A percentile compares a stretch with the other conserved stretches of the same genome.
Evolutionary conservation across 23 tunicate genomes (phyloP).

Genomic region (Corella eumyota): DNA sequence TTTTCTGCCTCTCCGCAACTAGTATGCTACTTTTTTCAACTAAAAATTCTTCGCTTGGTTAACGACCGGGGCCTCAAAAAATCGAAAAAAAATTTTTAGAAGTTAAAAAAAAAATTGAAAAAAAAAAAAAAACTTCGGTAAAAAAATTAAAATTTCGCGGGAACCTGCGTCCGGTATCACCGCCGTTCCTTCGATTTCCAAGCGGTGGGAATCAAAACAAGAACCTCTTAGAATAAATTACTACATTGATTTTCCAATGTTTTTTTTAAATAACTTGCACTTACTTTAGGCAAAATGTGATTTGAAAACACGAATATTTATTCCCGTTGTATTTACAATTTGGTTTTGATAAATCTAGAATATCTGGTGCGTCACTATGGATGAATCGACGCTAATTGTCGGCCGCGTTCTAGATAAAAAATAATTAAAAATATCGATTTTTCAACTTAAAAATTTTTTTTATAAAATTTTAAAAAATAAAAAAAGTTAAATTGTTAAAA

Average conservation of each 20-base stretch:
- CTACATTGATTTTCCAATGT: neutral
- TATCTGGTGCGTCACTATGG: neutral
- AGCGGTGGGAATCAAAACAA: neutral
- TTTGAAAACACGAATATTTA: constrained; percentile 7
- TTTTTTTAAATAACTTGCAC: too few relatives aligned
- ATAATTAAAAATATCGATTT: neutral
- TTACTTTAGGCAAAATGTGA: constrained; percentile 10
- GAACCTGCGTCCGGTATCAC: constrained; percentile 15
- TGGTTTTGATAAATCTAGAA: constrained; percentile 1
- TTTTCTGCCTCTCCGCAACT: too few relatives aligned
- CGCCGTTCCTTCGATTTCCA: neutral
- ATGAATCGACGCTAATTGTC: constrained; percentile 5
- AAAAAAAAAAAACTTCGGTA: neutral
- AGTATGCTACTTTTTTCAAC: too few relatives aligned
- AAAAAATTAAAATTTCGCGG: neutral
- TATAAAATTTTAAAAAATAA: neutral
- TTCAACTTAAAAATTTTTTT: neutral
- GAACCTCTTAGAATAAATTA: neutral
- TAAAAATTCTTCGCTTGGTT: constrained; percentile 1
- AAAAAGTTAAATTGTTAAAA: too few relatives aligned
- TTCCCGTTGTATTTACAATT: neutral
- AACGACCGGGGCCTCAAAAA: neutral
- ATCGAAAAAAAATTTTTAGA: neutral
- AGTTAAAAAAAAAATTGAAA: neutral
- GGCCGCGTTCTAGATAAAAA: constrained; percentile 13